These are phyloP conservation scores for Eulimnadia texana DNA, from an alignment of 1,140 invertebrate species.

Conservation along the genomic window DNA sequence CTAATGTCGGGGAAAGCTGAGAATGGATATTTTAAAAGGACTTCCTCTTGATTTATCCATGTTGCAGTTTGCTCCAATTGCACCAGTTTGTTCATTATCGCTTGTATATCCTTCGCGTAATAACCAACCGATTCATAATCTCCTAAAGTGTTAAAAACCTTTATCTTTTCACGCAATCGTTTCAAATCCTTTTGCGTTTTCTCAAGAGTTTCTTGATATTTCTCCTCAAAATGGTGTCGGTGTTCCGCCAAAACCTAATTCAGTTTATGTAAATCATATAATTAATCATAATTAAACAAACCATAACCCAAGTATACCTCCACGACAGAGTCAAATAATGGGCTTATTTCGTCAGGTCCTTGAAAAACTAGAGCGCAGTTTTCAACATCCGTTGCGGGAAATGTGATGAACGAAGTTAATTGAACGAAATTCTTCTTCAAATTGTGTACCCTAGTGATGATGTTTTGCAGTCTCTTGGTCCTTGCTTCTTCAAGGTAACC, in stretches of 20 bases:
- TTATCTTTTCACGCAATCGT: constrained; percentile 7
- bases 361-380: background rate
- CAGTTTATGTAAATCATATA: background rate
- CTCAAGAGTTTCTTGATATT: constrained; percentile 8
- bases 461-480: background rate
- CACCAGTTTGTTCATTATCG: constrained; percentile 54
- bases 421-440: constrained; percentile 7
- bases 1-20: constrained; percentile 56
- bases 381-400: background rate
- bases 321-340: constrained; percentile 6
- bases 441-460: background rate
- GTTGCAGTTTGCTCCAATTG: constrained; percentile 51
- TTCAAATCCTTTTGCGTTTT: constrained; percentile 11
- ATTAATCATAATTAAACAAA: background rate
- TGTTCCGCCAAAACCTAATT: constrained; percentile 7
- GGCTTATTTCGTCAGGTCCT: constrained; percentile 8
- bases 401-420: background rate
- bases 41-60: constrained; percentile 83
- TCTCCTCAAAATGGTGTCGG: constrained; percentile 8
- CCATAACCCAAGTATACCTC: background rate
- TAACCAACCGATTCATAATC: constrained; percentile 34
- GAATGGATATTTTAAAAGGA: constrained; percentile 60
- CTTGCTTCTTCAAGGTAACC: constrained; percentile 12
- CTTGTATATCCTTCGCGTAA: constrained; percentile 44
- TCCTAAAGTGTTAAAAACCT: constrained; percentile 25